Evolutionary conservation across 2,888 invertebrate genomes (phyloP).

Genomic region (Plemyria rubiginata): DNA sequence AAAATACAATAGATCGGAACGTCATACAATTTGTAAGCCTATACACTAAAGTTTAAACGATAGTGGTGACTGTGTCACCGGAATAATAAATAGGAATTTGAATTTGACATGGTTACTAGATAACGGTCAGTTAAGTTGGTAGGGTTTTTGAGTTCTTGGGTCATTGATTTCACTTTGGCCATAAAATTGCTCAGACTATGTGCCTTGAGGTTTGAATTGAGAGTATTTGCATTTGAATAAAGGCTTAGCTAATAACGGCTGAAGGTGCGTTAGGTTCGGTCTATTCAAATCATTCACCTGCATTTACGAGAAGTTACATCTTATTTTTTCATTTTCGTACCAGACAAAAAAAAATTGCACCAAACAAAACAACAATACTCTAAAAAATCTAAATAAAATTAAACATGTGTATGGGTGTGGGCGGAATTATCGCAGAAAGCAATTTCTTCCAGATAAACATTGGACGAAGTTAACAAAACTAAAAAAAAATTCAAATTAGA

Average conservation of each 20-base stretch:
- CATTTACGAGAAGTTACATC: no score
- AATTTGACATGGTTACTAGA: constrained; percentile 35
- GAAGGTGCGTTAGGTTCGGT: background rate
- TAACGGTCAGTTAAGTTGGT: constrained; percentile 34
- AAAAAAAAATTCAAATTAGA: no score
- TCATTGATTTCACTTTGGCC: constrained; percentile 25
- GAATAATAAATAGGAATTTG: constrained; percentile 40
- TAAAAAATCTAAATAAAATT: no score
- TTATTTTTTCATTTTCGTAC: no score
- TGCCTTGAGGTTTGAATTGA: background rate
- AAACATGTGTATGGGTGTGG: no score
- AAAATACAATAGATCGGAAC: no score
- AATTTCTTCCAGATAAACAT: no score
- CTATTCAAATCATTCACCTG: no score
- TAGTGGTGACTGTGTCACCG: constrained; percentile 26
- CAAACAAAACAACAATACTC: no score
- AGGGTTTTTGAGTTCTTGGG: constrained; percentile 34
- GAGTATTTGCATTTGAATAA: background rate
- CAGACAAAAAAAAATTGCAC: no score
- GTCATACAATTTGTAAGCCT: background rate
- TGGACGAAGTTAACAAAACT: no score
- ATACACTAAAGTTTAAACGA: constrained; percentile 18
- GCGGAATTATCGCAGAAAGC: no score
- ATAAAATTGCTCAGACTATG: background rate
- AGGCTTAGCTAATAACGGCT: background rate